Evolutionary conservation across 2,797 vertebrate species (phyloP), one percentile per base, ranked within the genome.

Genomic region (Sebastes hubbsi): DNA sequence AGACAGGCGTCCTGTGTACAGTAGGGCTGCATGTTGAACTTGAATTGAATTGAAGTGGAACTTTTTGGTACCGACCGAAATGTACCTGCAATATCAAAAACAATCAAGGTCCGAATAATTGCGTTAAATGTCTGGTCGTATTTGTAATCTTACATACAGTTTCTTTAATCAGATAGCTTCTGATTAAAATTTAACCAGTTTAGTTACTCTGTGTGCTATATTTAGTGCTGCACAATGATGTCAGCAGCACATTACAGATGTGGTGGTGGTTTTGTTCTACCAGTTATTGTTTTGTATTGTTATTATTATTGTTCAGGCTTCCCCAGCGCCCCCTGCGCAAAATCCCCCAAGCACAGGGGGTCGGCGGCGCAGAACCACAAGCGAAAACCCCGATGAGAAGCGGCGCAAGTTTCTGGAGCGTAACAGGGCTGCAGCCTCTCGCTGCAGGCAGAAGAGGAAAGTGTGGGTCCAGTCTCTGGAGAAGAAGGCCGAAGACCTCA

Each of bases 401-500:
- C 96, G 98, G 34, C 97, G 98, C 42, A 99, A 99, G 91, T 99
- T 99, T 92, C 94, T 99, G 88, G 98, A 99, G 91, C 95, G 98
- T 46, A 99, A 99, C 92, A 86, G 98, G 61, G 98, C 98, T 5
- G 98, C 98, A 6, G 98, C 98, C 46, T 98, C 98, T 36, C 96
- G 98, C 70, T 99, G 98, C 83, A 91, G 98, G 83, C 98, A 99
- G 84, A 99, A 99, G 92, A 97, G 98, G 91, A 99, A 99, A 95
- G 98, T 99, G 81, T 99, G 98, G 98, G 98, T 99, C 78, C 97
- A 98, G 91, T 97, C 97, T 38, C 77, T 99, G 93, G 98, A 99
- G 94, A 99, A 97, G 89, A 99, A 99, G 88, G 97, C 98, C 0
- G 98, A 99, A 67, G 98, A 99, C 89, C 94, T 99, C 80, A 95